Percentiles rank a stretch among this genome's conserved stretches.
phyloP scores from a whole-genome alignment of 1,140 invertebrate genomes.

The Bombyx mandarina region DNA sequence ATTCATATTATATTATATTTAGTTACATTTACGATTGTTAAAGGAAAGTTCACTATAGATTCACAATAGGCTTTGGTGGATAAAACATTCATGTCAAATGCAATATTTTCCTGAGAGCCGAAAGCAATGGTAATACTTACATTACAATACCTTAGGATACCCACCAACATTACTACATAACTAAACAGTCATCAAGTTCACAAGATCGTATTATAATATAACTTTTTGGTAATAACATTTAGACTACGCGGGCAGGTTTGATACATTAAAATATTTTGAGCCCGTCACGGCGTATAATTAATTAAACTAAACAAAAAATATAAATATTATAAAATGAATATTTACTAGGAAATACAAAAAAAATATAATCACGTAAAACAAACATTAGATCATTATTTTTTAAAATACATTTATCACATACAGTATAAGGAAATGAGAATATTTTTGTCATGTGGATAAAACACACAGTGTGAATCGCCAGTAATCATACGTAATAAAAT shows the following conservation, averaged over 20 bases:
- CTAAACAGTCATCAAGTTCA: constrained; percentile 10
- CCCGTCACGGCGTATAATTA: constrained; percentile 5
- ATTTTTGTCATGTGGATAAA: constrained; percentile 43
- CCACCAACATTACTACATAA: constrained; percentile 6
- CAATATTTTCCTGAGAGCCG: constrained; percentile 10
- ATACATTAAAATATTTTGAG: constrained; percentile 6
- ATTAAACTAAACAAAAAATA: constrained; percentile 4
- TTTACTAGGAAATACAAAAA: background rate
- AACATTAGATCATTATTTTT: constrained; percentile 14
- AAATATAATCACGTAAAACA: constrained; percentile 3
- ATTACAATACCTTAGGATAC: constrained; percentile 11
- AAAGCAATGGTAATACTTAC: constrained; percentile 33
- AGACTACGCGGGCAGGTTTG: constrained; percentile 7
- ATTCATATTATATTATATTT: too few relatives aligned
- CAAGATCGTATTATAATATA: constrained; percentile 26
- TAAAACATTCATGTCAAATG: too few relatives aligned
- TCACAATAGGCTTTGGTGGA: too few relatives aligned
- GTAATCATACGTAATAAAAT: constrained; percentile 11
- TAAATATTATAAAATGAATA: background rate
- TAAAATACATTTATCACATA: constrained; percentile 52
- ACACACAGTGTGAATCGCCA: constrained; percentile 33
- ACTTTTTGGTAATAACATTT: constrained; percentile 7
- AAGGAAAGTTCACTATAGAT: too few relatives aligned
- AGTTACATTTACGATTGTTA: too few relatives aligned
- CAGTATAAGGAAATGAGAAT: constrained; percentile 19